Evolutionary conservation across 2,888 invertebrate species (phyloP), one percentile per base, ranked within the genome.

Genomic region (Ecdyonurus torrentis): DNA sequence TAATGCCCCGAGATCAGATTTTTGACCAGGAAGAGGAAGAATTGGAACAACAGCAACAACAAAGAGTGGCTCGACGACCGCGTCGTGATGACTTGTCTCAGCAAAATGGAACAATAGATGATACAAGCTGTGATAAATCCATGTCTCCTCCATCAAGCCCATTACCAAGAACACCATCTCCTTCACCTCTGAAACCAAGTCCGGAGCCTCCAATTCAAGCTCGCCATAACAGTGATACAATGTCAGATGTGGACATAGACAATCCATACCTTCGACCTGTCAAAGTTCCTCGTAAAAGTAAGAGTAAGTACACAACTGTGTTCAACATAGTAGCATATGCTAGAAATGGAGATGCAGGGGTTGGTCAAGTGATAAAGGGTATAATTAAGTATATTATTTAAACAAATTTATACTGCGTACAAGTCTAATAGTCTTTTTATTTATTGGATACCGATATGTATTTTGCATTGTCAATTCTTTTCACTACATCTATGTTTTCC

Each of bases 1-100:
- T 96, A 24, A 76, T 95, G 69, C 95, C 95, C 0, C 90, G 90
- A 68, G 96, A 97, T 77, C 94, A 96, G 78, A 89, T 96, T 52
- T 91, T 94, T 74, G 94, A 95, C 71, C 87, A 90, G 71, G 92
- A 93, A 72, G 90, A 91, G 71, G 74, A 87, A 65, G 86, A 87
- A 83, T 63, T 80, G 25, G 66, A n/a, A 18, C 64, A 61, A 70
- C 53, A 65, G 53, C 61, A 65, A 63, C 71, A 73, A 53, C 71
- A 73, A 66, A 70, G 63, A 23, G 23, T 15, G 5, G 7, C 37
- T 5, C 5, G 37, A 37, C 37, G 37, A 37, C n/a, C n/a, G n/a
- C n/a, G n/a, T n/a, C 5, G n/a, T 5, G 22, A 20, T 7, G 3
- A 5, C 5, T 20, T n/a, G 20, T 55, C 55, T 10, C 19, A 20